Conservation (phyloP, 1,140 invertebrate species). For the Listronotus oregonensis region DNA sequence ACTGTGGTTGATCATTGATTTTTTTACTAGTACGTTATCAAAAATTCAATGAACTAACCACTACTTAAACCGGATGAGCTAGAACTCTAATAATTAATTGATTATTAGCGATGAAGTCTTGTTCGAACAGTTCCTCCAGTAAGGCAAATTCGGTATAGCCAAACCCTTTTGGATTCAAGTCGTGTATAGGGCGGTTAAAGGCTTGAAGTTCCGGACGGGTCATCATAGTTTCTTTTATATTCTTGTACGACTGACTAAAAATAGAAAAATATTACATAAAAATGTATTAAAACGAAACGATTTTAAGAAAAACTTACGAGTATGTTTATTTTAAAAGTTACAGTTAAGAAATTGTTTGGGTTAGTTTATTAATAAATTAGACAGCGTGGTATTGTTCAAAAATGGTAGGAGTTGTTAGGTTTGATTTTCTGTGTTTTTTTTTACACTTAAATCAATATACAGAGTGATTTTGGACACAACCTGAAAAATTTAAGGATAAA, state of each 20-base stretch:
- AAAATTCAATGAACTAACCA: too few relatives aligned
- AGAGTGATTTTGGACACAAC: too few relatives aligned
- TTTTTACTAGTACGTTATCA: too few relatives aligned
- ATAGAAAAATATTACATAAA: conserved; percentile 9
- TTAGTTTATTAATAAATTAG: too few relatives aligned
- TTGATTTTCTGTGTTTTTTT: too few relatives aligned
- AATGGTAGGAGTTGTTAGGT: too few relatives aligned
- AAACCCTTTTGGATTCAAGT: conserved; percentile 74
- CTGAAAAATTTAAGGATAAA: too few relatives aligned
- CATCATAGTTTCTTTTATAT: conserved; percentile 74
- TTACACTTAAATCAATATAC: too few relatives aligned
- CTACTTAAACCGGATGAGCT: conserved; percentile 38
- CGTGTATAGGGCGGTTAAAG: conserved; percentile 69
- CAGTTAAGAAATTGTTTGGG: too few relatives aligned
- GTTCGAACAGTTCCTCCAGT: conserved; percentile 64
- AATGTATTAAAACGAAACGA: not conserved
- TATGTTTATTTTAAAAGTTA: too few relatives aligned
- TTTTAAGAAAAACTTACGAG: not conserved
- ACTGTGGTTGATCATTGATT: too few relatives aligned
- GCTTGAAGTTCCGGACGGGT: conserved; percentile 73
- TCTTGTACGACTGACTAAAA: conserved; percentile 61
- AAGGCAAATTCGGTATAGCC: conserved; percentile 77
- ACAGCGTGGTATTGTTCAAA: too few relatives aligned
- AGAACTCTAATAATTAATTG: conserved; percentile 45
- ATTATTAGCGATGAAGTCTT: conserved; percentile 46